phyloP scores from a whole-genome alignment of 2,888 invertebrate genomes.

The Cheilosia vulpina region DNA sequence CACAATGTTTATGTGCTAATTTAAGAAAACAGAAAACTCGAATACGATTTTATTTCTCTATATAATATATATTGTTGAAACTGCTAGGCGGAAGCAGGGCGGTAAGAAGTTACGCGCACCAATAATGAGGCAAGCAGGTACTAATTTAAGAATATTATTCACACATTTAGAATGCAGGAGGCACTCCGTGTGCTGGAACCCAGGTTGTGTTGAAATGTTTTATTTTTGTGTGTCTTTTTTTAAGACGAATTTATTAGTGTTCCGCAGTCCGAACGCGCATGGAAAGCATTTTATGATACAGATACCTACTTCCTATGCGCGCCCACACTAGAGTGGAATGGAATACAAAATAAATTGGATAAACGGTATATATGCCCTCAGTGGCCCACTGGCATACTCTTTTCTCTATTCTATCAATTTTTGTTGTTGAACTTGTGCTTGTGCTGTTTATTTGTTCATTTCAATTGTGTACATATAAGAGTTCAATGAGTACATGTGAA shows the following conservation, averaged over 20 bases:
- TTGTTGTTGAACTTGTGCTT: slow-evolving; percentile 14
- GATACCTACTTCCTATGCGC: slow-evolving; percentile 24
- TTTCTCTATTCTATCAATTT: slow-evolving; percentile 11
- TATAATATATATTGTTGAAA: slow-evolving; percentile 1
- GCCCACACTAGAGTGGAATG: slow-evolving; percentile 11
- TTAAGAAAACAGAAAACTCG: slow-evolving; percentile 21
- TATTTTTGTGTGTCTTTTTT: slow-evolving; percentile 29
- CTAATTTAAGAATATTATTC: slow-evolving; percentile 67
- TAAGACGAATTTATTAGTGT: slow-evolving; percentile 11
- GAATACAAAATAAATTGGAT: slow-evolving; percentile 45
- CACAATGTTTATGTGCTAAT: slow-evolving; percentile 26
- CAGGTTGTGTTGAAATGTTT: slow-evolving; percentile 54
- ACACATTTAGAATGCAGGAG: slow-evolving; percentile 58
- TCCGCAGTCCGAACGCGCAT: slow-evolving; percentile 8
- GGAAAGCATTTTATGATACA: slow-evolving; percentile 34
- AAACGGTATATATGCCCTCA: slow-evolving; percentile 51
- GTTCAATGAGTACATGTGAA: slow-evolving; percentile 39
- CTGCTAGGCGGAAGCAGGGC: slow-evolving; percentile 41
- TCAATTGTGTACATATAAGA: slow-evolving; percentile 7
- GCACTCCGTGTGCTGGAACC: slow-evolving; percentile 17
- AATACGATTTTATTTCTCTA: background rate
- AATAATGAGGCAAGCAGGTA: slow-evolving; percentile 44
- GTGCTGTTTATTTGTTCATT: slow-evolving; percentile 34
- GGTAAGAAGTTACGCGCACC: slow-evolving; percentile 28
- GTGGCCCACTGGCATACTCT: slow-evolving; percentile 56